phyloP scores from a whole-genome alignment of 1,140 invertebrate species.

The Leptinotarsa texana region DNA sequence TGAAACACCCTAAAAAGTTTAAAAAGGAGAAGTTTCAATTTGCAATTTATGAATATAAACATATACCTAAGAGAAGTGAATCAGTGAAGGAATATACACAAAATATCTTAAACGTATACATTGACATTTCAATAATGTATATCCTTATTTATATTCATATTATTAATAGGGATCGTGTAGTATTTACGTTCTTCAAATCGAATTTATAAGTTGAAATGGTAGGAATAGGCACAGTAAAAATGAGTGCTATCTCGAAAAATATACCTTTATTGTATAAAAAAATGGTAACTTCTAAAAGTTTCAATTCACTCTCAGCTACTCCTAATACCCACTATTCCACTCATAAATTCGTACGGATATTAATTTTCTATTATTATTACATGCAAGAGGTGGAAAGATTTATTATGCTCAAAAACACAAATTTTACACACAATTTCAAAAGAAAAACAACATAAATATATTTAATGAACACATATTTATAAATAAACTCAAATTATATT shows the following conservation, averaged over 20 bases:
- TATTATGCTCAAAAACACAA: slow-evolving; percentile 12
- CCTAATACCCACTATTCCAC: no score
- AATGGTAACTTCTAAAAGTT: no score
- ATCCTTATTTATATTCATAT: slow-evolving; percentile 24
- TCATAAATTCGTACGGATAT: not conserved
- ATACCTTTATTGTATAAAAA: no score
- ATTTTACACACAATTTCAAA: no score
- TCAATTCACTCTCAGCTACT: no score
- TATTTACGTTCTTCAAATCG: not conserved
- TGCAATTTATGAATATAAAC: slow-evolving; percentile 24
- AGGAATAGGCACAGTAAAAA: no score
- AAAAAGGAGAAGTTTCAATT: not conserved
- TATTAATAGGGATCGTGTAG: slow-evolving; percentile 5
- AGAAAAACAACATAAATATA: not conserved
- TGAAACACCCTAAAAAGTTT: not conserved
- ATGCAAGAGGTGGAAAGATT: slow-evolving; percentile 19
- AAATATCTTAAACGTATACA: slow-evolving; percentile 8
- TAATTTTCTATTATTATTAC: slow-evolving; percentile 7
- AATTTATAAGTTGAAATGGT: no score
- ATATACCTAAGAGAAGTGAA: slow-evolving; percentile 11
- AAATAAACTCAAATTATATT: not conserved
- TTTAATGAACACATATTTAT: slow-evolving; percentile 10
- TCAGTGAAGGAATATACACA: not conserved
- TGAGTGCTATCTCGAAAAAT: no score
- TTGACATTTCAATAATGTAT: not conserved